These are phyloP conservation scores for Phenacoccus solenopsis DNA, from an alignment of 1,140 invertebrate species.

Conservation along the genomic window DNA sequence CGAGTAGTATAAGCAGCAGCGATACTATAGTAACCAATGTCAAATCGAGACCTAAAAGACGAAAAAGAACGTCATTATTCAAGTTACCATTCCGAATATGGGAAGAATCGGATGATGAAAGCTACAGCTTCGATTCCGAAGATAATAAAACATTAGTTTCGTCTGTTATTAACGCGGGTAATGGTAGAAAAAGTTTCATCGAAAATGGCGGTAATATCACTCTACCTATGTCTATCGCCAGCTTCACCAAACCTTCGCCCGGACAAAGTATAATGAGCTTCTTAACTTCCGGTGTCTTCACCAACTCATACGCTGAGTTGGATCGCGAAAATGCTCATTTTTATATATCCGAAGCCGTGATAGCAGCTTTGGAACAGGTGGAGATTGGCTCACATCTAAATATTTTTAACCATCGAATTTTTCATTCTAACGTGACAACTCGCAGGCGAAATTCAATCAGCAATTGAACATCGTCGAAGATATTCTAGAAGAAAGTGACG, in stretches of 20 bases:
- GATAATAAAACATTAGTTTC: constrained; percentile 13
- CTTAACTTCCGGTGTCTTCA: constrained; percentile 55
- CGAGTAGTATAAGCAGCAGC: not conserved
- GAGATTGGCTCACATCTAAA: not conserved
- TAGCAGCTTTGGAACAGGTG: constrained; percentile 67
- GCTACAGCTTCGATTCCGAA: constrained; percentile 15
- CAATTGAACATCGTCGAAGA: constrained; percentile 32
- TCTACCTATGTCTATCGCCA: constrained; percentile 42
- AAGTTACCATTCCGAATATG: constrained; percentile 18
- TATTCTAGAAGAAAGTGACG: constrained; percentile 48
- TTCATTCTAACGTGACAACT: not conserved
- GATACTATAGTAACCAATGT: not conserved
- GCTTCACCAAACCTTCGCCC: constrained; percentile 48
- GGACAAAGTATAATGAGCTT: constrained; percentile 64
- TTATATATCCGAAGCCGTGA: constrained; percentile 68
- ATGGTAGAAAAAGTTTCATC: constrained; percentile 45
- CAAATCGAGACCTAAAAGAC: not conserved
- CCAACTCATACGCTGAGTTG: constrained; percentile 56
- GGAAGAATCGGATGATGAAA: constrained; percentile 22
- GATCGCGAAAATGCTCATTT: constrained; percentile 81
- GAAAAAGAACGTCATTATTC: constrained; percentile 12
- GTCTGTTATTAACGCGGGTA: constrained; percentile 1
- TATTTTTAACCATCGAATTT: not conserved
- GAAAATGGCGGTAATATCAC: constrained; percentile 46
- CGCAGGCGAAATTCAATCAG: constrained; percentile 37